phyloP scores from a whole-genome alignment of 2,888 invertebrate species.

The Tenthredo mesomela region DNA sequence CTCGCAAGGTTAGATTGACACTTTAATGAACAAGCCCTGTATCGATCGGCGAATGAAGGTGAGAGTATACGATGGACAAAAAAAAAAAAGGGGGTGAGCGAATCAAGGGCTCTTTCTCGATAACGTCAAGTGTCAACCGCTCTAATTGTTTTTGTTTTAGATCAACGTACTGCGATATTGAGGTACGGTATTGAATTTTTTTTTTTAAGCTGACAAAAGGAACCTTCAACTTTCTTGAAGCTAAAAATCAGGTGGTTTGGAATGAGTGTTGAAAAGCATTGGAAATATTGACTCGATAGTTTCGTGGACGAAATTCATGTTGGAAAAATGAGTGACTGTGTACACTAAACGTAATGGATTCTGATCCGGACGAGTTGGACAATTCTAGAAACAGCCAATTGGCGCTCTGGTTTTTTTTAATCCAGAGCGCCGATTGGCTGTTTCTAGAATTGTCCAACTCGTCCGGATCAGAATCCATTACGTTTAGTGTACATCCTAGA shows the following conservation, averaged over 20 bases:
- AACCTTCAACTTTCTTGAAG: background rate
- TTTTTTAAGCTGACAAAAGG: background rate
- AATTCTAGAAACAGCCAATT: too few species aligned
- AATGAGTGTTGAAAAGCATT: background rate
- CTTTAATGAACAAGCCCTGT: conserved; percentile 72
- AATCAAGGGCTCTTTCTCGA: conserved; percentile 69
- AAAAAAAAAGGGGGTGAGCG: conserved; percentile 61
- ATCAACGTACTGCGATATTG: conserved; percentile 21
- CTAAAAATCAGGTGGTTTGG: background rate
- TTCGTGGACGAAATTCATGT: background rate
- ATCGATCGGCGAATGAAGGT: conserved; percentile 65
- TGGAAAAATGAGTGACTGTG: background rate
- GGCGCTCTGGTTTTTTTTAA: too few species aligned
- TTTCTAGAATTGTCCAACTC: too few species aligned
- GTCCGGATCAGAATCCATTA: too few species aligned
- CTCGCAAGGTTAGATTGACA: conserved; percentile 72
- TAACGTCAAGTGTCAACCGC: conserved; percentile 70
- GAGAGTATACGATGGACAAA: conserved; percentile 55
- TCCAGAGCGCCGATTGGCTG: too few species aligned
- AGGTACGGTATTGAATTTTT: conserved; percentile 24
- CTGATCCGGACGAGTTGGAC: too few species aligned
- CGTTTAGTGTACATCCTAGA: background rate
- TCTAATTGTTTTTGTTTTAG: conserved; percentile 73
- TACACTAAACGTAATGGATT: too few species aligned
- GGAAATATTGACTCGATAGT: background rate